Evolutionary conservation across 2,888 invertebrate genomes (phyloP), one percentile per base, ranked within the genome.

Genomic region (Drosophila yooni): DNA sequence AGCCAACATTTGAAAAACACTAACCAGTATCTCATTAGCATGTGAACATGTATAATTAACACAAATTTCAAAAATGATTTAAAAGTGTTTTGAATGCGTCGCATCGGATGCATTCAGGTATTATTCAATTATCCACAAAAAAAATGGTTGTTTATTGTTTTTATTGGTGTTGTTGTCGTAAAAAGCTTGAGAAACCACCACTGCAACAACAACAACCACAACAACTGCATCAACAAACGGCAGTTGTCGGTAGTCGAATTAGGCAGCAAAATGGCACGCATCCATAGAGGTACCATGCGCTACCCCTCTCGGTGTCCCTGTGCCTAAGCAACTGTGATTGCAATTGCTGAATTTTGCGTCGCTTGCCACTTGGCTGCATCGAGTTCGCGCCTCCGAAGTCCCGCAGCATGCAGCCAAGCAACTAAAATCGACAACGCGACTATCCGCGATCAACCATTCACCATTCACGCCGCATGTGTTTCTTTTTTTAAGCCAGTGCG

Each of bases 211-310:
- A n/a, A 43, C 40, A n/a, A 40, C n/a, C 4, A 40, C 40, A 58
- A 25, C 50, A 43, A 25, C n/a, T 43, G 33, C 40, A 43, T n/a
- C 67, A 27, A 34, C 36, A 50, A 57, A 36, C 46, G 57, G 54
- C 85, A 80, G 72, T 78, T 86, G 81, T 81, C 83, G 85, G 85
- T 86, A 89, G 85, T 85, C 76, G 86, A 80, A 88, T 85, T 82
- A 76, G 76, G 74, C 88, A 81, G 72, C 86, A 82, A 89, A 88
- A 88, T 85, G 88, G 85, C 90, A 86, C 86, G 90, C 86, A 90
- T 86, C 86, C 74, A 86, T 89, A 86, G 70, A 81, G 70, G 63
- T 79, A 54, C 59, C 75, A 36, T 61, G 27, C 31, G 21, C 31
- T 18, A 2, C 46, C 21, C 43, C n/a, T 33, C 10, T 52, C 25